Conservation (phyloP, 2,888 invertebrate species). For the Acleris sparsana region DNA sequence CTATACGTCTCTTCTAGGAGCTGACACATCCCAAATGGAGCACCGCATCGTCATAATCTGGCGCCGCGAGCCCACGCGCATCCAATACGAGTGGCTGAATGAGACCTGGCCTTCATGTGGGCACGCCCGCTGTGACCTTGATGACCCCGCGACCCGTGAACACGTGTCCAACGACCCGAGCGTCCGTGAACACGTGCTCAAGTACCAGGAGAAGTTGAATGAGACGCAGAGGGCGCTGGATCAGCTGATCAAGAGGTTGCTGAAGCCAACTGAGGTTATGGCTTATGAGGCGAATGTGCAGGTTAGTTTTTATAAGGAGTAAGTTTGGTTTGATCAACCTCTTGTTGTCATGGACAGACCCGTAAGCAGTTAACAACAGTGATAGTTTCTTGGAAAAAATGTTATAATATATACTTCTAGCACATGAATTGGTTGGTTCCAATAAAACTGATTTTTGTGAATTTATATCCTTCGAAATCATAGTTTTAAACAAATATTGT, state of each 20-base stretch:
- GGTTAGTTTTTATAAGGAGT: slow-evolving; percentile 62
- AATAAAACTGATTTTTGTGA: no score
- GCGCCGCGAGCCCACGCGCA: slow-evolving; percentile 92
- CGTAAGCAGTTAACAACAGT: no score
- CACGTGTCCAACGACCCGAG: slow-evolving; percentile 58
- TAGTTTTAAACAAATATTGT: no score
- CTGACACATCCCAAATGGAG: slow-evolving; percentile 78
- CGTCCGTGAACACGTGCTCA: slow-evolving; percentile 56
- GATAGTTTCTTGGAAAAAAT: no score
- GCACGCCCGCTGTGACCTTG: slow-evolving; percentile 67
- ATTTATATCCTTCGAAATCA: no score
- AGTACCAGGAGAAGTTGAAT: slow-evolving; percentile 81
- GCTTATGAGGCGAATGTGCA: slow-evolving; percentile 91
- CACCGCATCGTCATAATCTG: slow-evolving; percentile 94
- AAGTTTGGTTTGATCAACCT: no score
- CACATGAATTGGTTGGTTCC: no score
- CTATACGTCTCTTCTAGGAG: slow-evolving; percentile 61
- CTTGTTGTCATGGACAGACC: no score
- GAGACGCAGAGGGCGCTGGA: slow-evolving; percentile 89
- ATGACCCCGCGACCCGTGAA: slow-evolving; percentile 51
- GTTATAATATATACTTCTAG: no score
- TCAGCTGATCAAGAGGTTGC: slow-evolving; percentile 87
- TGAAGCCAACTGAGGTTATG: slow-evolving; percentile 89
- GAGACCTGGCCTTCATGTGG: slow-evolving; percentile 86
- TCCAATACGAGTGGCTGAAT: slow-evolving; percentile 96